A percentile compares a stretch with the other conserved stretches of the same genome.
phyloP scores from a whole-genome alignment of 2,113 vertebrate genomes.

The Macroglossus sobrinus region DNA sequence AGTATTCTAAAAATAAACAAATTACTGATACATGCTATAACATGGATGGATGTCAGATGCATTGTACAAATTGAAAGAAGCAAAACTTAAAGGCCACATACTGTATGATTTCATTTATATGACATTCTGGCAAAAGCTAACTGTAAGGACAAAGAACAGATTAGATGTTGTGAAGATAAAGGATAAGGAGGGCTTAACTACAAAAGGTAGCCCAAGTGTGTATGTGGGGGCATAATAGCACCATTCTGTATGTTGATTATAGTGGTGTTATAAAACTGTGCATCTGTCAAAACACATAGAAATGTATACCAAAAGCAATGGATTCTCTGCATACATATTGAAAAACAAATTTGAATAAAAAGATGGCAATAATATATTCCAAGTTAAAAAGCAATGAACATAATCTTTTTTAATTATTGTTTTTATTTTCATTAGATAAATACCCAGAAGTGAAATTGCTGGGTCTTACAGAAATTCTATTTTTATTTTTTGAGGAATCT shows the following conservation, averaged over 20 bases:
- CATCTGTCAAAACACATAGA: background rate
- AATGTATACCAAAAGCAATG: background rate
- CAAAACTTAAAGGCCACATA: background rate
- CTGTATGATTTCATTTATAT: background rate
- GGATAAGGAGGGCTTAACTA: background rate
- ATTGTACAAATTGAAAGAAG: background rate
- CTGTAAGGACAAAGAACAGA: background rate
- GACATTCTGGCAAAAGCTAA: background rate
- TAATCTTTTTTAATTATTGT: background rate
- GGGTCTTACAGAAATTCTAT: background rate
- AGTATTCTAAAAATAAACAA: background rate
- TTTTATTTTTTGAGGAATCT: background rate
- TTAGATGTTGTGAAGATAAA: background rate
- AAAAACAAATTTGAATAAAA: slow-evolving; percentile 21
- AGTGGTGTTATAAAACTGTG: background rate
- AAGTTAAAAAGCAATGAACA: background rate
- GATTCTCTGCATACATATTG: background rate
- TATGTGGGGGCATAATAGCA: background rate
- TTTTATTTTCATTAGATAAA: background rate
- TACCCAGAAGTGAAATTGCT: background rate
- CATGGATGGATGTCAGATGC: background rate
- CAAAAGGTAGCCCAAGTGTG: background rate
- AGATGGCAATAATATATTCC: background rate
- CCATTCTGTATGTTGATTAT: background rate
- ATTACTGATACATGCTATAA: background rate